Percentiles rank a stretch among this genome's conserved stretches.
Evolutionary conservation across 1,140 invertebrate genomes (phyloP).

Genomic region (Brachionus plicatilis): DNA sequence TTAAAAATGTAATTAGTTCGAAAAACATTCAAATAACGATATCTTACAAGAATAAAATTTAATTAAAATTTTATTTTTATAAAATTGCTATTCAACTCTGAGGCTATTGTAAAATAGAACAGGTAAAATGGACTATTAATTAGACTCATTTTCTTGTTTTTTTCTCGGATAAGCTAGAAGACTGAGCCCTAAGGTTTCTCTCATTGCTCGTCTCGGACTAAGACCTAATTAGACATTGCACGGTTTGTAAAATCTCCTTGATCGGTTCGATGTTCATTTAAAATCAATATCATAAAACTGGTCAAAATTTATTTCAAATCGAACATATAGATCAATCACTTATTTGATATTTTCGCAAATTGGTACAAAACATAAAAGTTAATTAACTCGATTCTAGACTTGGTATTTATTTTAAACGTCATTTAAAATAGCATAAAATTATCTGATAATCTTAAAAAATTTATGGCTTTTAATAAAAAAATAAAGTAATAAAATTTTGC

Average conservation of each 20-base stretch:
- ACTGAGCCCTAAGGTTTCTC: neutral
- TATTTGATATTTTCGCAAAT: neutral
- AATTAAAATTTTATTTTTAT: neutral
- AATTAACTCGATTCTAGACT: constrained; percentile 28
- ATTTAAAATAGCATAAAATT: neutral
- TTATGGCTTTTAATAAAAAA: neutral
- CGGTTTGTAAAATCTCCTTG: neutral
- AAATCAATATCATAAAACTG: neutral
- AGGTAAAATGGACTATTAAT: constrained; percentile 8
- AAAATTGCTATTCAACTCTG: neutral
- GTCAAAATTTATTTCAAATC: neutral
- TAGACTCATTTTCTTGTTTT: neutral
- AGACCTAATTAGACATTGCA: neutral
- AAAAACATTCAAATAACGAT: neutral
- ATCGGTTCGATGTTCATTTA: neutral
- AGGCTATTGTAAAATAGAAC: constrained; percentile 18
- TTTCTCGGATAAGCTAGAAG: neutral
- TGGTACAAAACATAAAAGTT: neutral
- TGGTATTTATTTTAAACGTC: neutral
- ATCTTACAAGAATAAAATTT: constrained; percentile 3
- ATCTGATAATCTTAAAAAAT: neutral
- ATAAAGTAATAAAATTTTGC: neutral
- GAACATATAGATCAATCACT: neutral
- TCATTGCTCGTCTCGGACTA: neutral
- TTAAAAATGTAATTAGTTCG: neutral